Evolutionary conservation across 2,888 invertebrate genomes (phyloP).

Genomic region (Xestia sexstrigata): DNA sequence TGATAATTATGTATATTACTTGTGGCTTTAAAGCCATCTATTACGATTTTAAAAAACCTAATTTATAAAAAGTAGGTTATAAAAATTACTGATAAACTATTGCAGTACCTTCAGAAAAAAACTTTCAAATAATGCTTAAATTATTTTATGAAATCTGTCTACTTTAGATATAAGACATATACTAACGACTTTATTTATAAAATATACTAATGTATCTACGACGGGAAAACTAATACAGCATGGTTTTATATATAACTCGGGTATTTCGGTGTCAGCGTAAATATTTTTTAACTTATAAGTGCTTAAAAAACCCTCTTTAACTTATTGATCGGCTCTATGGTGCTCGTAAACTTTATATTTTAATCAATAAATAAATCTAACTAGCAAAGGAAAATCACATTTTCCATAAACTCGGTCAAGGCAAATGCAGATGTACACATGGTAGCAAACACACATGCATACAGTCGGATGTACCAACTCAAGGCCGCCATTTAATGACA

Average conservation of each 20-base stretch:
- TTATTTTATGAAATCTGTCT: constrained; percentile 1
- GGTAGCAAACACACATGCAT: constrained; percentile 63
- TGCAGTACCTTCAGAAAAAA: neutral
- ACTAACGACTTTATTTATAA: constrained; percentile 24
- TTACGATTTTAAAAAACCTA: neutral
- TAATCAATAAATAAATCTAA: constrained; percentile 22
- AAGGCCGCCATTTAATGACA: constrained; percentile 82
- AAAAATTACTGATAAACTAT: neutral
- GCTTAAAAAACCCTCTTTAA: constrained; percentile 38
- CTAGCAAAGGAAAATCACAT: constrained; percentile 48
- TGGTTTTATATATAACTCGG: constrained; percentile 55
- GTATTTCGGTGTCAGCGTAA: constrained; percentile 52
- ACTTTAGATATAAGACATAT: constrained; percentile 13
- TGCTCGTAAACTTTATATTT: constrained; percentile 13
- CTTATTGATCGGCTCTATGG: constrained; percentile 25
- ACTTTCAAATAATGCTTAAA: neutral
- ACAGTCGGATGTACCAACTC: constrained; percentile 77
- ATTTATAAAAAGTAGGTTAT: neutral
- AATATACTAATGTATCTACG: constrained; percentile 15
- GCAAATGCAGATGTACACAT: constrained; percentile 71
- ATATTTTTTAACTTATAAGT: constrained; percentile 25
- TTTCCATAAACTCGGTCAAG: constrained; percentile 73
- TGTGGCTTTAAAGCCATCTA: neutral
- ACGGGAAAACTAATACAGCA: constrained; percentile 56
- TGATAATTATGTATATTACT: neutral